Percentiles rank a stretch among this genome's conserved stretches.
Evolutionary conservation across 92 coral and sea anemone genomes (phyloP).

Genomic region (Palythoa grandis): DNA sequence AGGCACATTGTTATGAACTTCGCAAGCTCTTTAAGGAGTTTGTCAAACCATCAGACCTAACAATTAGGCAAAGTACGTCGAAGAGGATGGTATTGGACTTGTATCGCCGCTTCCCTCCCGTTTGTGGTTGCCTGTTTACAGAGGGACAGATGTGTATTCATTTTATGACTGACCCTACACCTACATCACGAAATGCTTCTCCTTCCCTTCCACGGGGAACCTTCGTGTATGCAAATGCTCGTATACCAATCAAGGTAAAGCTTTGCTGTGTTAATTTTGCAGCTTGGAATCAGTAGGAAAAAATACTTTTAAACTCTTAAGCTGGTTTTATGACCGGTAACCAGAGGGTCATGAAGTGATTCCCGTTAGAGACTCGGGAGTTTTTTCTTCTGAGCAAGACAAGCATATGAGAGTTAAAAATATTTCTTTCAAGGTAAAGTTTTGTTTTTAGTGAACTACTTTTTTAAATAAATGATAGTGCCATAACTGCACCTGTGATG

Average conservation of each 20-base stretch:
- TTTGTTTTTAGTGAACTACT: too few relatives aligned
- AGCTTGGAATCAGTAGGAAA: too few relatives aligned
- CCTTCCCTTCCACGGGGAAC: slow-evolving; percentile 83
- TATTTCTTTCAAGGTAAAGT: too few relatives aligned
- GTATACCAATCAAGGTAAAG: slow-evolving; percentile 82
- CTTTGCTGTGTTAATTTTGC: too few relatives aligned
- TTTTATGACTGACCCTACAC: slow-evolving; percentile 72
- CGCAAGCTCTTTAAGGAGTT: slow-evolving; percentile 94
- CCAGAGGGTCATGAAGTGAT: too few relatives aligned
- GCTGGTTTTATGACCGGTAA: too few relatives aligned
- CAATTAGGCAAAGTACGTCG: slow-evolving; percentile 46
- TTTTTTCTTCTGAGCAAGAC: too few relatives aligned
- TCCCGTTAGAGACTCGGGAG: too few relatives aligned
- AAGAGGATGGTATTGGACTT: slow-evolving; percentile 74
- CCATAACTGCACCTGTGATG: too few relatives aligned
- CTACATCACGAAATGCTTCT: slow-evolving; percentile 28
- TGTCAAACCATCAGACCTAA: slow-evolving; percentile 73
- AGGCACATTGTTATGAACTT: slow-evolving; percentile 86
- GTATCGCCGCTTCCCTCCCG: slow-evolving; percentile 81
- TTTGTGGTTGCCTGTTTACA: slow-evolving; percentile 89
- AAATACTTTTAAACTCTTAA: too few relatives aligned
- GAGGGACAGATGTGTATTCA: slow-evolving; percentile 86
- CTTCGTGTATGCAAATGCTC: slow-evolving; percentile 71
- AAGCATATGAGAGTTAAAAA: too few relatives aligned
- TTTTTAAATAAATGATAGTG: too few relatives aligned